phyloP scores from a whole-genome alignment of 2,888 invertebrate genomes.

The Aporophyla lueneburgensis region DNA sequence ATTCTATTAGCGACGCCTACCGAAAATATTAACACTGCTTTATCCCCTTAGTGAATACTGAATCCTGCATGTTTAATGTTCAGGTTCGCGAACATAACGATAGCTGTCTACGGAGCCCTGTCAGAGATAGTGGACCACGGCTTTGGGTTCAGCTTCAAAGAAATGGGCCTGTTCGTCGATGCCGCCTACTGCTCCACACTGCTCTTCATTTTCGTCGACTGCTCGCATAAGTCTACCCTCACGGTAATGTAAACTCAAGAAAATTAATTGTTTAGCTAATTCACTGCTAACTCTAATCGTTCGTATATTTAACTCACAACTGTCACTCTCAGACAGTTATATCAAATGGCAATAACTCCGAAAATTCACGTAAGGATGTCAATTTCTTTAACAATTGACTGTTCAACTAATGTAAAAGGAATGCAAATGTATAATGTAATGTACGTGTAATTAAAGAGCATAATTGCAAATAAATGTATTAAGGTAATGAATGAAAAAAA shows the following conservation, averaged over 20 bases:
- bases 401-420: not conserved
- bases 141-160: conserved; percentile 92
- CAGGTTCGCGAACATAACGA: conserved; percentile 92
- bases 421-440: too few species aligned
- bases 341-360: not conserved
- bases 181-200: conserved; percentile 91
- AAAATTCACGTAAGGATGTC: not conserved
- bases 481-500: not conserved
- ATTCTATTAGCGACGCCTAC: too few species aligned
- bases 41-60: not conserved
- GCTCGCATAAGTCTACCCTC: conserved; percentile 92
- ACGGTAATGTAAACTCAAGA: conserved; percentile 76
- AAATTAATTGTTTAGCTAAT: not conserved
- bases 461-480: not conserved
- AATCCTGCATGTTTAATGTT: not conserved
- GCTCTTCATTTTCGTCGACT: conserved; percentile 92
- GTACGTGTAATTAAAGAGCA: not conserved
- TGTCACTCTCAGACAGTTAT: not conserved
- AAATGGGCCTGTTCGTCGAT: conserved; percentile 92
- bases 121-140: conserved; percentile 93
- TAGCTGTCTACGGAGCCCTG: conserved; percentile 92
- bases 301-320: not conserved
- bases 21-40: not conserved
- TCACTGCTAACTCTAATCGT: not conserved
- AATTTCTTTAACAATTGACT: not conserved